These are phyloP conservation scores for Cerastis leucographa DNA, from an alignment of 2,888 invertebrate genomes.

Conservation along the genomic window DNA sequence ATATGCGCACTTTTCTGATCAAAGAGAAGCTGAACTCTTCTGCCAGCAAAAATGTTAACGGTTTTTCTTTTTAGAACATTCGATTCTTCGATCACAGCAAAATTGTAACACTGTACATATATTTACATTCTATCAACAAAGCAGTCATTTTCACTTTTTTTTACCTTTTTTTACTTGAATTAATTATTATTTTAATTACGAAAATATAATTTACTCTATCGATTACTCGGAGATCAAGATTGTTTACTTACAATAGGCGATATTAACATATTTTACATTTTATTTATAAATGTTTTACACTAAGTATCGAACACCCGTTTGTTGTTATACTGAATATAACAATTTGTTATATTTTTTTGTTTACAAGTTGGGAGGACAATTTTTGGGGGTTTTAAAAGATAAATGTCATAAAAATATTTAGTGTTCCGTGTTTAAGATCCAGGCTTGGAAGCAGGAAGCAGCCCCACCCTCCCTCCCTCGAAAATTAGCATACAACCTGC, in stretches of 20 bases:
- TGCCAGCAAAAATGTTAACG: not conserved
- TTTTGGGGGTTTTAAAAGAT: constrained; percentile 37
- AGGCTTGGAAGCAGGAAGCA: not conserved
- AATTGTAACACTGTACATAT: constrained; percentile 86
- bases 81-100: constrained; percentile 75
- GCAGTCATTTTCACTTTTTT: constrained; percentile 74
- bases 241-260: constrained; percentile 76
- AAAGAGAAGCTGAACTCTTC: not conserved
- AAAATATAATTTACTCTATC: constrained; percentile 88
- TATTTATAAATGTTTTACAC: constrained; percentile 68
- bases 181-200: constrained; percentile 77
- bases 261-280: constrained; percentile 72
- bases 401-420: not conserved
- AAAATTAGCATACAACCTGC: not conserved
- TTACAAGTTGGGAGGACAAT: constrained; percentile 66
- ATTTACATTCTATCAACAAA: constrained; percentile 83
- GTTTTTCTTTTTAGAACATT: constrained; percentile 25
- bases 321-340: constrained; percentile 72
- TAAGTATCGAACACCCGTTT: constrained; percentile 81
- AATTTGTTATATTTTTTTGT: constrained; percentile 60
- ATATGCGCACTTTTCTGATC: not conserved
- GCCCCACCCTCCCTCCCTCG: not conserved
- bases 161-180: constrained; percentile 69
- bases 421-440: not conserved
- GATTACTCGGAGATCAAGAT: constrained; percentile 86